Evolutionary conservation across 1,140 invertebrate species (phyloP).

Genomic region (Globodera ellingtonae): DNA sequence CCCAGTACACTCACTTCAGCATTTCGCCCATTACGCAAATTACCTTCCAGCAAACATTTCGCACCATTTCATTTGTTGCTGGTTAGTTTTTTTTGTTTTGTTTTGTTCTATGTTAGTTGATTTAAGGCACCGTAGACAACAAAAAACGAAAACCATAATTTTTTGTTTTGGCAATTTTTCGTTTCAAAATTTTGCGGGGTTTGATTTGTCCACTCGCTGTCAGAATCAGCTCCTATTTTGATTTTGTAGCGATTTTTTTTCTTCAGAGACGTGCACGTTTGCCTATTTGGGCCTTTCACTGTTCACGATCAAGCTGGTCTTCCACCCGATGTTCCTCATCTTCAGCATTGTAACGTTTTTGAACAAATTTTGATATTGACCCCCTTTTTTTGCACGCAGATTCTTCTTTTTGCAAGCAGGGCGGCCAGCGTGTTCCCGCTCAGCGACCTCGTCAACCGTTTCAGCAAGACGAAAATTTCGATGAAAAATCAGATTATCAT

Average conservation of each 20-base stretch:
- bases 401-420: conserved; percentile 85
- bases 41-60: conserved; percentile 97
- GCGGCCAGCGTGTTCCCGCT: conserved; percentile 96
- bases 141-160: background rate
- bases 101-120: no score
- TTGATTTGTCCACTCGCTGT: background rate
- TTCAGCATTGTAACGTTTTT: conserved; percentile 80
- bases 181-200: conserved; percentile 17
- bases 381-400: conserved; percentile 61
- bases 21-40: conserved; percentile 96
- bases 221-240: no score
- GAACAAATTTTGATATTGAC: conserved; percentile 11
- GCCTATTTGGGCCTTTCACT: conserved; percentile 96
- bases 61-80: conserved; percentile 93
- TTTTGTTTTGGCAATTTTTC: background rate
- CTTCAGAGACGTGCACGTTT: conserved; percentile 90
- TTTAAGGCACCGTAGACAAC: no score
- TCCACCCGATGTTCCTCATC: conserved; percentile 79
- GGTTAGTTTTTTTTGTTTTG: conserved; percentile 62
- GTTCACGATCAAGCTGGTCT: conserved; percentile 84
- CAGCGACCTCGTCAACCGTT: conserved; percentile 87
- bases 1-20: conserved; percentile 98
- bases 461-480: conserved; percentile 85
- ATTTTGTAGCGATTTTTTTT: no score
- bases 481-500: conserved; percentile 97